Base-by-base conservation (phyloP, 2,113 vertebrate genomes). In the Athene noctua region DNA sequence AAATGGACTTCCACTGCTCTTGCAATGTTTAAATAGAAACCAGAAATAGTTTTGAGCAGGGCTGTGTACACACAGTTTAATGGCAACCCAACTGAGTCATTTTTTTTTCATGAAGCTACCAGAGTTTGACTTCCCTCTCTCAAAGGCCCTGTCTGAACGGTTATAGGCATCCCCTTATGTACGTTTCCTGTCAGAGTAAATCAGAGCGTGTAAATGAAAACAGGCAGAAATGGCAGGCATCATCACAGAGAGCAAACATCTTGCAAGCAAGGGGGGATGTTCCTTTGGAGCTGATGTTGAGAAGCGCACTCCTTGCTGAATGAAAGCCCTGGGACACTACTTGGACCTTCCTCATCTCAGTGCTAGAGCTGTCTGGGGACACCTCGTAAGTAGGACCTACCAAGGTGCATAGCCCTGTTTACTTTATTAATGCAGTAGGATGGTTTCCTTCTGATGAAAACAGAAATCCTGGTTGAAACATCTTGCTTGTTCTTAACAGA, bases 1-100 rank as follows among this genome's bases (percentile, higher is more conserved):
- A 92, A 90, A 90, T 89, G 66, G 83, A 72, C 58, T 96, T 97
- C 92, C 80, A 92, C 70, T 82, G 58, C 73, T 92, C n/a, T 82
- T 88, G 78, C 74, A 95, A 77, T 0, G 0, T 54, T 88, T 90
- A 88, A 93, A 94, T 49, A 88, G 79, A 96, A 94, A 96, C 42
- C 71, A 96, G 63, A 95, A 94, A 94, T 78, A 92, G 66, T 59
- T 78, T 59, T 73, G 46, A 55, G 68, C 21, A 51, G 62, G 46
- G 13, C 46, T 83, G n/a, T 19, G 30, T 61, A 14, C 51, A 57
- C 23, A 36, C 19, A 42, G 26, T 51, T 66, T 85, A 94, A 88
- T 44, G n/a, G 78, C 58, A 94, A 36, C 8, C 2, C 47, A 51
- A 13, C n/a, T 7, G 38, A 92, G 42, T 49, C 3, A 54, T 71